Conservation (phyloP, 2,113 vertebrate species). For the Cololabis saira region DNA sequence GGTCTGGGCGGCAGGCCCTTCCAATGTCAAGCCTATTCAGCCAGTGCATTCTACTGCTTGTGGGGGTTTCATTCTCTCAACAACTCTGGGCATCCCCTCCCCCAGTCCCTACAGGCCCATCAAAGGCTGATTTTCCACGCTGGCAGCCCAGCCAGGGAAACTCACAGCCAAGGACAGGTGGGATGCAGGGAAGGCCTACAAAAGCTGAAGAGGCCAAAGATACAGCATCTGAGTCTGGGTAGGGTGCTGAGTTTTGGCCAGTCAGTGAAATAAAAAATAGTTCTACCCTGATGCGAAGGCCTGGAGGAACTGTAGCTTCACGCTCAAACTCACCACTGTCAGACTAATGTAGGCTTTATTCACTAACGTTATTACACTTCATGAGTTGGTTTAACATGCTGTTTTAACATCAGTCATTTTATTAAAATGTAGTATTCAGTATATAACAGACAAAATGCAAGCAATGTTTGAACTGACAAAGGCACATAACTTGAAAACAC, state of each 20-base stretch:
- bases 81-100: conserved; percentile 37
- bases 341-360: conserved; percentile 52
- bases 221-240: conserved; percentile 72
- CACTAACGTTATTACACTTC: conserved; percentile 12
- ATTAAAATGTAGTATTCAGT: conserved; percentile 61
- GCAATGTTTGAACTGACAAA: conserved; percentile 36
- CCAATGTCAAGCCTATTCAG: conserved; percentile 69
- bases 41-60: conserved; percentile 63
- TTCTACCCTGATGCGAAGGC: conserved; percentile 62
- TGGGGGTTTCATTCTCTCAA: conserved; percentile 57
- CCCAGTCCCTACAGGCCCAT: conserved; percentile 78
- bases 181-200: conserved; percentile 64
- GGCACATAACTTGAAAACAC: conserved; percentile 28
- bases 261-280: conserved; percentile 79
- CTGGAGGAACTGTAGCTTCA: conserved; percentile 31
- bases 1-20: conserved; percentile 52
- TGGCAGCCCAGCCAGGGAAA: conserved; percentile 74
- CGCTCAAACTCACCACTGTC: conserved; percentile 45
- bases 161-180: conserved; percentile 82
- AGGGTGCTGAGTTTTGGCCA: conserved; percentile 71
- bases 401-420: conserved; percentile 34
- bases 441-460: conserved; percentile 37
- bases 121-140: conserved; percentile 84
- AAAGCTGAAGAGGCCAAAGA: conserved; percentile 53
- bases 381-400: conserved; percentile 6